Base-by-base conservation (phyloP, 2,113 vertebrate species). In the Nibea coibor region DNA sequence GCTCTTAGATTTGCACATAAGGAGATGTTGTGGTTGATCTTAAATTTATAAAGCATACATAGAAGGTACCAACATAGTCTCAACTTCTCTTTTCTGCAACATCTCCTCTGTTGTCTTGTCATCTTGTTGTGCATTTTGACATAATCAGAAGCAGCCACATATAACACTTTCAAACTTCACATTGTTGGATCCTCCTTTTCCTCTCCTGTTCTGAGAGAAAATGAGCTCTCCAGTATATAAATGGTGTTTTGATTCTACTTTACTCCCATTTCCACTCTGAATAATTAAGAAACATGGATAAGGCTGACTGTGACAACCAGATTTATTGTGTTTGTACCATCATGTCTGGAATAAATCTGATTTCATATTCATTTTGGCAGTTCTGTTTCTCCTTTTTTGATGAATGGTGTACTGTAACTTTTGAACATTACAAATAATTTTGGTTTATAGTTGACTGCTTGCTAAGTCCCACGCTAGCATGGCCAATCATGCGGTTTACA, bases 271-370 rank as follows among this genome's bases (percentile, higher is more conserved):
- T 82, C 67, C 45, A 79, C 68, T 81, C 56, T 85, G 67, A 85
- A 68, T 75, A 48, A 80, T 74, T 76, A 63, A 72, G 31, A 31
- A 78, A 57, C 64, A 61, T 72, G 62, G 51, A 80, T 72, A 73
- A 72, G 75, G 82, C 87, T 92, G 88, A 92, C 82, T 87, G 73
- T 62, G 15, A 78, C 3, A 67, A 73, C 48, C 88, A 78, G 84
- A 85, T 90, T 91, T 89, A 88, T 91, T 75, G 17, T 82, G 77
- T 10, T 26, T 89, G 82, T 88, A 84, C 71, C 87, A 89, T 1
- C 80, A 63, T 3, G 48, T 42, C 69, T 84, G 56, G 5, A 93
- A 92, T 92, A 93, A 93, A 92, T 88, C 88, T 89, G 85, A 83
- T 69, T 73, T 88, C 53, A 82, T 64, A 68, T 8, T 81, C 7